phyloP scores from a whole-genome alignment of 2,888 invertebrate species.

The Cecidostiba fungosa region DNA sequence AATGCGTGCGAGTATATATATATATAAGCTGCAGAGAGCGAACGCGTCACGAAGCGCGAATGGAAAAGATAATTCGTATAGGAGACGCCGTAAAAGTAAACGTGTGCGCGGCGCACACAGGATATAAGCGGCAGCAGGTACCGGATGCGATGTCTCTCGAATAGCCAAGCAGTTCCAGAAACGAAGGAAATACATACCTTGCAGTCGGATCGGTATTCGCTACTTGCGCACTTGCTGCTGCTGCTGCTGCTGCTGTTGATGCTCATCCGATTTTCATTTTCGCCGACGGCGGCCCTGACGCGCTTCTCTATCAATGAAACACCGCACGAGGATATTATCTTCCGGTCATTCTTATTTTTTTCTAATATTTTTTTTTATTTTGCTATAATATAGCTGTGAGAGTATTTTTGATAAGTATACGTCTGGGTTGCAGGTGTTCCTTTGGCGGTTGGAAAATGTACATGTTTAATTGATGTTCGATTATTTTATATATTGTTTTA shows the following conservation, averaged over 20 bases:
- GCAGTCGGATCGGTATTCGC: conserved; percentile 53
- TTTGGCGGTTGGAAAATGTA: background rate
- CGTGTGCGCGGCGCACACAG: conserved; percentile 66
- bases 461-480: background rate
- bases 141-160: conserved; percentile 75
- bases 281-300: background rate
- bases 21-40: too few species aligned
- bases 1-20: too few species aligned
- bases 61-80: conserved; percentile 24
- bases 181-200: conserved; percentile 75
- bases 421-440: background rate
- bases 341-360: conserved; percentile 42
- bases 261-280: conserved; percentile 33
- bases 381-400: background rate
- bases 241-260: background rate
- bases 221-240: conserved; percentile 41
- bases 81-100: conserved; percentile 51
- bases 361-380: background rate
- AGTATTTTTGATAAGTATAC: too few species aligned
- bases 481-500: background rate
- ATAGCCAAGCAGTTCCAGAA: conserved; percentile 78
- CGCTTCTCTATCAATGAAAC: conserved; percentile 50
- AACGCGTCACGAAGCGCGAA: background rate
- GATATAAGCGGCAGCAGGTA: conserved; percentile 71
- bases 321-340: conserved; percentile 43